Evolutionary conservation across 2,888 invertebrate species (phyloP).

Genomic region (Autographa gamma): DNA sequence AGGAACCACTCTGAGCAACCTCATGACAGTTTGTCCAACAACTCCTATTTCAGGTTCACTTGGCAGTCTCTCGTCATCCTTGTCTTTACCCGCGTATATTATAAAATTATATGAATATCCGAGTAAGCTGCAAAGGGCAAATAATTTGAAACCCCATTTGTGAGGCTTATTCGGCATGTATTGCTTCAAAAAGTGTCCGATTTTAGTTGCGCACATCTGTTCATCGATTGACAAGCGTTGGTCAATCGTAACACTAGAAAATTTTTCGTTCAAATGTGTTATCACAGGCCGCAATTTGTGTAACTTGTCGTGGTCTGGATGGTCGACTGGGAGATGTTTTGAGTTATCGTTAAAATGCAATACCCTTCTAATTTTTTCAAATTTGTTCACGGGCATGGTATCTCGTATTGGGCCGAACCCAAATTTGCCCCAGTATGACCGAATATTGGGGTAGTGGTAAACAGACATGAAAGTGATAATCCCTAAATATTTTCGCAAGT

Average conservation of each 20-base stretch:
- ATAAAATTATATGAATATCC: not conserved
- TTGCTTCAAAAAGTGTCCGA: not conserved
- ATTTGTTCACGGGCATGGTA: slow-evolving; percentile 14
- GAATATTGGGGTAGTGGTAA: slow-evolving; percentile 18
- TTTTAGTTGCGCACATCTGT: not conserved
- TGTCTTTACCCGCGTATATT: slow-evolving; percentile 1
- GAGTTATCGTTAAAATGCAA: slow-evolving; percentile 20
- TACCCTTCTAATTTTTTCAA: slow-evolving; percentile 14
- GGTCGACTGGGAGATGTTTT: slow-evolving; percentile 17
- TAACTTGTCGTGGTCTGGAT: slow-evolving; percentile 27
- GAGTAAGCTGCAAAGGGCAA: not conserved
- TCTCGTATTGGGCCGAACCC: slow-evolving; percentile 15
- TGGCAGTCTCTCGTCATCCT: slow-evolving; percentile 19
- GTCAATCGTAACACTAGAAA: slow-evolving; percentile 21
- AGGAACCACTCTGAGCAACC: slow-evolving; percentile 21
- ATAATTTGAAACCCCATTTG: slow-evolving; percentile 9
- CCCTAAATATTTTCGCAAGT: slow-evolving; percentile 21
- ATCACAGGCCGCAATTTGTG: slow-evolving; percentile 28
- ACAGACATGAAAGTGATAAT: slow-evolving; percentile 25
- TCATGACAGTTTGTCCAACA: slow-evolving; percentile 22
- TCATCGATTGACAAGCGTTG: slow-evolving; percentile 15
- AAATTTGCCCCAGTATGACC: slow-evolving; percentile 19
- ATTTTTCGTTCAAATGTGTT: slow-evolving; percentile 8
- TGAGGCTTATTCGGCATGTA: slow-evolving; percentile 8
- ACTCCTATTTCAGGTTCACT: slow-evolving; percentile 27